Percentiles rank a stretch among this genome's conserved stretches.
Evolutionary conservation across 1,140 invertebrate genomes (phyloP).

Genomic region (Contarinia nasturtii): DNA sequence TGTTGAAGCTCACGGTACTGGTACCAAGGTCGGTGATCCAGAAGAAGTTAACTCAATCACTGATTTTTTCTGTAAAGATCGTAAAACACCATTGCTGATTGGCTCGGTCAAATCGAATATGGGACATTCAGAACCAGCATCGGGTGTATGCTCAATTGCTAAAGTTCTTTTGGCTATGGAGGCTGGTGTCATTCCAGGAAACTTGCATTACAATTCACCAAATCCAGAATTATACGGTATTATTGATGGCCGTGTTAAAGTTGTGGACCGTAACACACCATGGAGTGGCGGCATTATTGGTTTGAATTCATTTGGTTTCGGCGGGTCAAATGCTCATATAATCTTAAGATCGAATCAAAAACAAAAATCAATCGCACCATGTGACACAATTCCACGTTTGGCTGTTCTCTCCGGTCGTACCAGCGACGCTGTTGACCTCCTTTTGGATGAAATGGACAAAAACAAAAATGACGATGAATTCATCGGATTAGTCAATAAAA

Average conservation of each 20-base stretch:
- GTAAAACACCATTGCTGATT: slow-evolving; percentile 35
- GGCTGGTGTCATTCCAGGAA: slow-evolving; percentile 62
- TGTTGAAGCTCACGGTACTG: slow-evolving; percentile 92
- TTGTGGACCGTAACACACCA: slow-evolving; percentile 56
- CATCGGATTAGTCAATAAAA: slow-evolving; percentile 25
- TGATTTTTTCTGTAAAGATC: slow-evolving; percentile 60
- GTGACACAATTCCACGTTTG: slow-evolving; percentile 22
- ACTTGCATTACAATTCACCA: slow-evolving; percentile 48
- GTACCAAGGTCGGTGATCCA: slow-evolving; percentile 86
- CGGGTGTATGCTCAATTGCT: slow-evolving; percentile 45
- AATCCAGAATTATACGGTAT: slow-evolving; percentile 62
- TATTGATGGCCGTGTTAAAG: slow-evolving; percentile 66
- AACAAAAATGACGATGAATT: slow-evolving; percentile 28
- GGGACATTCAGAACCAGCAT: slow-evolving; percentile 46
- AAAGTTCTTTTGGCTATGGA: slow-evolving; percentile 89
- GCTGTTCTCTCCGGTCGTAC: slow-evolving; percentile 27
- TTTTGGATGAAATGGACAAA: slow-evolving; percentile 39
- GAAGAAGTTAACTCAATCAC: slow-evolving; percentile 89
- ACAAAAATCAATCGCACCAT: slow-evolving; percentile 28
- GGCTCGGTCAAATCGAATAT: slow-evolving; percentile 57
- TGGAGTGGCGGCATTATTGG: slow-evolving; percentile 75
- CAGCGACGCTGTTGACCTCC: slow-evolving; percentile 36
- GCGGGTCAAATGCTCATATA: slow-evolving; percentile 90
- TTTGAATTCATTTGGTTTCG: slow-evolving; percentile 94
- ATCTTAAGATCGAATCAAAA: slow-evolving; percentile 35